Conservation (phyloP, 1,140 invertebrate species). For the Neodiprion lecontei region DNA sequence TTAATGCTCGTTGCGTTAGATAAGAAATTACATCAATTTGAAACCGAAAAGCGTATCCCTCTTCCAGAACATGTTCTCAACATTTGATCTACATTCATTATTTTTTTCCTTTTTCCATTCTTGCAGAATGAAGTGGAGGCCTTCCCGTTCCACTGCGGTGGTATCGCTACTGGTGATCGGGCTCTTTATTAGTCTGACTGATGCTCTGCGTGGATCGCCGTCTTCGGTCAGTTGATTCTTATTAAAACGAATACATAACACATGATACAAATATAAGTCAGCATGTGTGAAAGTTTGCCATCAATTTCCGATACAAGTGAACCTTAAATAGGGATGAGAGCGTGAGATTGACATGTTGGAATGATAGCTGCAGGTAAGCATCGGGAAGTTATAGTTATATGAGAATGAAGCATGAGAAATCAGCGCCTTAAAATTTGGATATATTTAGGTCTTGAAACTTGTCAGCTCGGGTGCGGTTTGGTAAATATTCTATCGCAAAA, state of each 20-base stretch:
- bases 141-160: slow-evolving; percentile 42
- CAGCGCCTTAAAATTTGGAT: too few species aligned
- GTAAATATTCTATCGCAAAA: too few species aligned
- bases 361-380: background rate
- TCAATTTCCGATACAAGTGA: background rate
- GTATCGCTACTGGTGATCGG: slow-evolving; percentile 41
- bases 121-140: slow-evolving; percentile 52
- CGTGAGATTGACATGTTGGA: background rate
- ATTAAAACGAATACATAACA: too few species aligned
- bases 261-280: too few species aligned
- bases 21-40: too few species aligned
- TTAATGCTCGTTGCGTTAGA: too few species aligned
- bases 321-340: background rate
- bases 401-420: background rate
- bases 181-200: slow-evolving; percentile 38
- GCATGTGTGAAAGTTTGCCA: background rate
- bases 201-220: slow-evolving; percentile 48
- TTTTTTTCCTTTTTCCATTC: slow-evolving; percentile 20
- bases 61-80: too few species aligned
- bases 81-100: too few species aligned
- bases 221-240: slow-evolving; percentile 43
- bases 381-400: slow-evolving; percentile 12
- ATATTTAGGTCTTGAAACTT: too few species aligned
- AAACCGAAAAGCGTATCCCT: too few species aligned
- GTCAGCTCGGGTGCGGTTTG: too few species aligned